Percentiles rank a stretch among this genome's conserved stretches.
Conservation (phyloP, 2,888 invertebrate genomes). For the Laspeyria flexula region DNA sequence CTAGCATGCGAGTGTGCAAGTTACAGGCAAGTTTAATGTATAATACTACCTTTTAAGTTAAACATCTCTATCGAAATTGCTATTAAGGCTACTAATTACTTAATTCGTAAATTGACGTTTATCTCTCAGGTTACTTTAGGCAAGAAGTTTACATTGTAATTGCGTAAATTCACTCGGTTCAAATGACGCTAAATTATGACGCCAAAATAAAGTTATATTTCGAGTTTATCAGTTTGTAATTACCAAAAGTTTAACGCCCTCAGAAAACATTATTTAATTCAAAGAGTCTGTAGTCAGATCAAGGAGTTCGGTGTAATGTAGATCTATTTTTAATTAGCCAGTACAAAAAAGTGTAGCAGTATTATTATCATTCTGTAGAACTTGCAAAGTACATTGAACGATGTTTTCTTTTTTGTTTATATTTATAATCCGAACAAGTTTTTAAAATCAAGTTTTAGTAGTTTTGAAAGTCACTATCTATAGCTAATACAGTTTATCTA, state of each 20-base stretch:
- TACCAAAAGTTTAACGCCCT: conserved; percentile 14
- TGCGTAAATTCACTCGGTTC: conserved; percentile 11
- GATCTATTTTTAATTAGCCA: background rate
- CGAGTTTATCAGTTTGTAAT: conserved; percentile 20
- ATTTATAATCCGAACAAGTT: conserved; percentile 10
- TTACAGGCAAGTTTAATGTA: too few species aligned
- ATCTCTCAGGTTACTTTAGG: conserved; percentile 11
- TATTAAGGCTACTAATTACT: too few species aligned
- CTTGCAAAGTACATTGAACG: background rate
- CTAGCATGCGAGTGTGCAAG: too few species aligned
- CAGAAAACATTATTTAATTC: conserved; percentile 7
- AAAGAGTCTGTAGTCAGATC: conserved; percentile 5
- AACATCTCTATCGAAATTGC: too few species aligned
- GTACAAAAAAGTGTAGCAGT: too few species aligned
- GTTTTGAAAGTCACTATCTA: conserved; percentile 10
- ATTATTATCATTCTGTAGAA: too few species aligned
- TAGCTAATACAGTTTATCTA: background rate
- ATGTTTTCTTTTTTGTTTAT: conserved; percentile 4
- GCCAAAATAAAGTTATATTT: conserved; percentile 5
- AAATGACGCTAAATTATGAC: conserved; percentile 18
- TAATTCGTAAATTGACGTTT: conserved; percentile 11
- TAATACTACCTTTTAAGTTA: too few species aligned
- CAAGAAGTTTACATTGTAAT: conserved; percentile 9
- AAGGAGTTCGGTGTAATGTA: background rate
- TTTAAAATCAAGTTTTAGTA: conserved; percentile 4